These are phyloP conservation scores for Forbesichthys agassizii DNA, from an alignment of 2,113 vertebrate species.

Conservation along the genomic window DNA sequence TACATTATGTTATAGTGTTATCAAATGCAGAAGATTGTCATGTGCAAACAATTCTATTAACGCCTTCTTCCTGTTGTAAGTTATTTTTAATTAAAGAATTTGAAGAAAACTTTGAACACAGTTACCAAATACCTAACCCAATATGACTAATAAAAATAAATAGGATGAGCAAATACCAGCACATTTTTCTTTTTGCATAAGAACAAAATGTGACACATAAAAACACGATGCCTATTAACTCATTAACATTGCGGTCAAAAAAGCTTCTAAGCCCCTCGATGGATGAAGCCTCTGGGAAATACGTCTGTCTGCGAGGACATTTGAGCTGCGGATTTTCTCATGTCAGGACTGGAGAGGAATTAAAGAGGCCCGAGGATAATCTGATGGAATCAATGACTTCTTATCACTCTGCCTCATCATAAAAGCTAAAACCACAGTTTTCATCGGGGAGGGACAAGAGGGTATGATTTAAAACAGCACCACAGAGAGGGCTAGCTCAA, in stretches of 20 bases:
- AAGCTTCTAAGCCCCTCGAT: background rate
- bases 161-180: no score
- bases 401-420: constrained; percentile 29
- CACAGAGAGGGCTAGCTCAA: background rate
- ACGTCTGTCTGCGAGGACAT: background rate
- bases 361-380: constrained; percentile 31
- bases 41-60: no score
- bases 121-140: no score
- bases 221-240: no score
- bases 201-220: no score
- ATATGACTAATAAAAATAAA: no score
- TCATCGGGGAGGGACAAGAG: constrained; percentile 1
- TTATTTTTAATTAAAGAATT: no score
- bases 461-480: background rate
- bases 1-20: no score
- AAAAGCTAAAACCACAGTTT: constrained; percentile 18
- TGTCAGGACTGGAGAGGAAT: constrained; percentile 21
- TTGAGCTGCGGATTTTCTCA: background rate
- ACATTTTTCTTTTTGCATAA: no score
- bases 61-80: no score
- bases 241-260: background rate
- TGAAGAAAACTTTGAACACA: no score
- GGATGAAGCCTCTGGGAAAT: background rate
- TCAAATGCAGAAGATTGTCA: no score
- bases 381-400: constrained; percentile 47